A percentile compares a stretch with the other conserved stretches of the same genome.
These are phyloP conservation scores for Hapalemur alaotrensis DNA, from an alignment of 2,797 vertebrate genomes.

Conservation along the genomic window DNA sequence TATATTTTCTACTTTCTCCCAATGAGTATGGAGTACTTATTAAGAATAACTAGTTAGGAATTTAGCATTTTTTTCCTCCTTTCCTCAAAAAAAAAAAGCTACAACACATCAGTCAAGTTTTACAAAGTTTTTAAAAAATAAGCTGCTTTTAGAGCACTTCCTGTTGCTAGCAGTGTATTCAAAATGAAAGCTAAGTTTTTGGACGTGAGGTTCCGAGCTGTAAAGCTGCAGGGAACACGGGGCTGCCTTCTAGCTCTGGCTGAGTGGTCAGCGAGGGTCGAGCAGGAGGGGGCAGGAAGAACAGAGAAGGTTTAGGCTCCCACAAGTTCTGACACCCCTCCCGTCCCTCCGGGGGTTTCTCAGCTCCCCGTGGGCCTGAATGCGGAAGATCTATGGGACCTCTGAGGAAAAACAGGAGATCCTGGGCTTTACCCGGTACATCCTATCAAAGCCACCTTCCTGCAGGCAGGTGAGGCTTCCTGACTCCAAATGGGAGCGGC, in stretches of 20 bases:
- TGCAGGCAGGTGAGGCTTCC: neutral
- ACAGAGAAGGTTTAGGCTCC: neutral
- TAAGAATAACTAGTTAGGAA: neutral
- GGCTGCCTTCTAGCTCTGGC: neutral
- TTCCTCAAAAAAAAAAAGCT: neutral
- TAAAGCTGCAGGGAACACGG: neutral
- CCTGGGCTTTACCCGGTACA: neutral
- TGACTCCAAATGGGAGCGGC: neutral
- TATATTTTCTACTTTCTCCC: neutral
- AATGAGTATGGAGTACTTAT: neutral
- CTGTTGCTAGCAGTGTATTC: neutral
- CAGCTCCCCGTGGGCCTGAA: neutral
- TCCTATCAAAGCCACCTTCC: neutral
- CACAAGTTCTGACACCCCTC: neutral
- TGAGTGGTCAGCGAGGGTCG: neutral
- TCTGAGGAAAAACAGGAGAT: neutral
- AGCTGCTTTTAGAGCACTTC: neutral
- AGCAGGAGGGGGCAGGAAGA: neutral
- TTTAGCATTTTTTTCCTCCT: neutral
- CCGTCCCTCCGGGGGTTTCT: neutral
- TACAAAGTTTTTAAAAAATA: neutral
- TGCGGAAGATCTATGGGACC: neutral
- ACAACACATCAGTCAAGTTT: neutral
- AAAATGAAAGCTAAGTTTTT: neutral
- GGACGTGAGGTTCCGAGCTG: neutral